phyloP scores from a whole-genome alignment of 2,888 invertebrate species.

The Priocnemis perturbator region DNA sequence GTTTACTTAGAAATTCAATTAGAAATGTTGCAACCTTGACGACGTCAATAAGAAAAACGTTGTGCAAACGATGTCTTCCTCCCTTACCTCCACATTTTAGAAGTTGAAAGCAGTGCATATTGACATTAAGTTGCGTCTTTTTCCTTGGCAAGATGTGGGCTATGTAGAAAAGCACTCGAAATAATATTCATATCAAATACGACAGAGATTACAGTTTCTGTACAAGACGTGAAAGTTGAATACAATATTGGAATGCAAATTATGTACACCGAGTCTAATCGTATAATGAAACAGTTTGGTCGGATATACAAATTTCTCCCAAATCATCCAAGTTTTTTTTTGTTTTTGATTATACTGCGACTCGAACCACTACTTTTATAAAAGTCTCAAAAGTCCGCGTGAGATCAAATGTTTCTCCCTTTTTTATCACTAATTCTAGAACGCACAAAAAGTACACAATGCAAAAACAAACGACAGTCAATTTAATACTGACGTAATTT shows the following conservation, averaged over 20 bases:
- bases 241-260: neutral
- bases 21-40: slow-evolving; percentile 32
- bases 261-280: too few relatives aligned
- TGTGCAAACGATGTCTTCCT: slow-evolving; percentile 34
- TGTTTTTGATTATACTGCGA: too few relatives aligned
- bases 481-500: too few relatives aligned
- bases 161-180: slow-evolving; percentile 50
- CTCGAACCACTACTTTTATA: too few relatives aligned
- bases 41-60: slow-evolving; percentile 21
- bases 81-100: slow-evolving; percentile 25
- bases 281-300: too few relatives aligned
- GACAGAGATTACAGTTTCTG: slow-evolving; percentile 37
- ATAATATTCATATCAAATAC: slow-evolving; percentile 57
- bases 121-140: slow-evolving; percentile 48
- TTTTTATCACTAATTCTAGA: too few relatives aligned
- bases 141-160: slow-evolving; percentile 41
- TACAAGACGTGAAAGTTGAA: neutral
- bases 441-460: too few relatives aligned
- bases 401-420: too few relatives aligned
- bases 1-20: slow-evolving; percentile 31
- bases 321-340: too few relatives aligned
- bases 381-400: too few relatives aligned
- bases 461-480: too few relatives aligned
- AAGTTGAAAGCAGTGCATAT: slow-evolving; percentile 55
- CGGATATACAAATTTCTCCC: too few relatives aligned